These are phyloP conservation scores for Anthopleura sola DNA, from an alignment of 64 coral and sea anemone species.

Conservation along the genomic window DNA sequence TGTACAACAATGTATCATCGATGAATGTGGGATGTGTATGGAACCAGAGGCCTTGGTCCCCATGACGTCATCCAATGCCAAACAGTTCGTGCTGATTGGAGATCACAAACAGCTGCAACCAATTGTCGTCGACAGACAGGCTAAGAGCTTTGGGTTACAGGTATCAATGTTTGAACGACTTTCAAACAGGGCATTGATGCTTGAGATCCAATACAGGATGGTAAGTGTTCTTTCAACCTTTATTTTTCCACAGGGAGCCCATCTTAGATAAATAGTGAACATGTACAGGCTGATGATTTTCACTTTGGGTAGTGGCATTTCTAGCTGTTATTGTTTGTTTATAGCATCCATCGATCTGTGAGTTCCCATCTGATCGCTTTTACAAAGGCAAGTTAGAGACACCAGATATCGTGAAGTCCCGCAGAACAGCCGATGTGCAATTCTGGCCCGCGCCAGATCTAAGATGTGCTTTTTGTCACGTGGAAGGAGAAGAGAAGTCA, in stretches of 20 bases:
- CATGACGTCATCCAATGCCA: conserved; percentile 66
- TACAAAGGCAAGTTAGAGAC: conserved; percentile 54
- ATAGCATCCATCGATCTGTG: conserved; percentile 67
- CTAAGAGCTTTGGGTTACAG: conserved; percentile 56
- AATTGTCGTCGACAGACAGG: conserved; percentile 56
- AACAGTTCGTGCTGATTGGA: conserved; percentile 89
- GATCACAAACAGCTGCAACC: conserved; percentile 97
- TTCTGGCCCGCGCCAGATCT: conserved; percentile 84
- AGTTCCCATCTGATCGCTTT: conserved; percentile 67
- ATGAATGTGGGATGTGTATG: conserved; percentile 95
- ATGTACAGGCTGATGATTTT: no score
- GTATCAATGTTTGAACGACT: conserved; percentile 95
- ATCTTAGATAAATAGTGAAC: no score
- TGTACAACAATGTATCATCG: conserved; percentile 88
- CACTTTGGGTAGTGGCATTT: not conserved
- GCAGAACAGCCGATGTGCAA: conserved; percentile 24
- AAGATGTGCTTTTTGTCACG: conserved; percentile 73
- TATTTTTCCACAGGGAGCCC: no score
- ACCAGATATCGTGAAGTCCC: conserved; percentile 24
- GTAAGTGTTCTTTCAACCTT: conserved; percentile 20
- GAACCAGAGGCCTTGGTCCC: conserved; percentile 87
- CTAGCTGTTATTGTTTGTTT: not conserved
- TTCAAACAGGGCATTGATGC: conserved; percentile 57
- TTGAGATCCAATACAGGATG: conserved; percentile 88
- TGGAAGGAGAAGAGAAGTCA: conserved; percentile 71